A percentile compares a stretch with the other conserved stretches of the same genome.
Evolutionary conservation across 2,797 vertebrate species (phyloP).

Genomic region (Poecilia gillii): DNA sequence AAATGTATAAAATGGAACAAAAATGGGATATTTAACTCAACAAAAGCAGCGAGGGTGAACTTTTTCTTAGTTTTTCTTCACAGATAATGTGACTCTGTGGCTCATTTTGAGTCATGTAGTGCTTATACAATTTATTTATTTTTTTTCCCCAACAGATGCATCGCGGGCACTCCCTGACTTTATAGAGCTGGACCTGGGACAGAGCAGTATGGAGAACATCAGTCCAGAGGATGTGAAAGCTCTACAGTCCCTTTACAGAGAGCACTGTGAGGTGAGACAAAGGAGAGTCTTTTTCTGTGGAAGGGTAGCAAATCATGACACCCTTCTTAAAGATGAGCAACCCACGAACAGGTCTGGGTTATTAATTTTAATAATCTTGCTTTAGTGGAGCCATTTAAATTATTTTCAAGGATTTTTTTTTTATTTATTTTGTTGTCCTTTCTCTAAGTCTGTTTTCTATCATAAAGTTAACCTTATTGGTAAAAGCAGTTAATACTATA

Average conservation of each 20-base stretch:
- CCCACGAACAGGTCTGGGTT: background rate
- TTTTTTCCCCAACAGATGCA: slow-evolving; percentile 75
- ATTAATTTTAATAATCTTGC: background rate
- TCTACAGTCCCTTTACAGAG: slow-evolving; percentile 92
- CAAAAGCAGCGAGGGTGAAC: background rate
- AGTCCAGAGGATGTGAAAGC: slow-evolving; percentile 87
- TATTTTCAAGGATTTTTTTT: background rate
- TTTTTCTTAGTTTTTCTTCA: background rate
- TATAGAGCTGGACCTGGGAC: slow-evolving; percentile 87
- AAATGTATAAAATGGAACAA: background rate
- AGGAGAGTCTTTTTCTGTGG: background rate
- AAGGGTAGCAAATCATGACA: background rate
- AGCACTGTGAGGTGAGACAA: slow-evolving; percentile 92
- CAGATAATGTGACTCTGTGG: background rate
- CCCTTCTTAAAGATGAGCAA: background rate
- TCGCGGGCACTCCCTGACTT: slow-evolving; percentile 94
- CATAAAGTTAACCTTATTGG: background rate
- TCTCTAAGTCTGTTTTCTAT: background rate
- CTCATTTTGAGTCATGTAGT: background rate
- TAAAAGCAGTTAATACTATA: background rate
- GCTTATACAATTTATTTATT: background rate
- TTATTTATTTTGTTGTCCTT: background rate
- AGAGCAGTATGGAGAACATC: slow-evolving; percentile 84
- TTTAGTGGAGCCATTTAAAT: background rate
- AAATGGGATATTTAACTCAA: background rate